Evolutionary conservation across 2,797 vertebrate species (phyloP), one percentile per base, ranked within the genome.

Genomic region (Oreortyx pictus): DNA sequence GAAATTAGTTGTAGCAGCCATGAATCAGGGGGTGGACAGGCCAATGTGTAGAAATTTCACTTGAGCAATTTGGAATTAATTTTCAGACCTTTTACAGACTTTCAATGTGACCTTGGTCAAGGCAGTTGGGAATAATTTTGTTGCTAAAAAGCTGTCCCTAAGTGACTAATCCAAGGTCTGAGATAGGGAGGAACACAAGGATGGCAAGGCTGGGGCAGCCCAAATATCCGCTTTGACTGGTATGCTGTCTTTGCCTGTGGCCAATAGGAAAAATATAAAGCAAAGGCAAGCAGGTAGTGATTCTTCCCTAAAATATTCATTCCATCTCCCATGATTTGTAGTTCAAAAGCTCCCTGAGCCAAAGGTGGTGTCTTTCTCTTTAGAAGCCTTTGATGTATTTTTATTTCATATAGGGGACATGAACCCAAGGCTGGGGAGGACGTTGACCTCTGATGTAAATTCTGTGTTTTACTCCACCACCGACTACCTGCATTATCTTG

Each of bases 1-100:
- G 47, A 94, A 96, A 94, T 49, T 52, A 88, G 43, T 61, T 88
- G 64, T 31, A 82, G 31, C 41, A 89, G 27, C 31, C 74, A 75
- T 93, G 85, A 95, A 94, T 89, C 85, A 93, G 60, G 12, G n/a
- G n/a, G 6, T 79, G 67, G 81, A 86, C 47, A 76, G 50, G 80
- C 57, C 64, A 82, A 67, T 20, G 52, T 50, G 52, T n/a, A 74
- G 67, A 76, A 88, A 83, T 84, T 93, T 84, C 74, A 57, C 52
- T 73, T 54, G 44, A 84, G 60, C 46, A 82, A 86, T 85, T 88
- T 44, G 6, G 33, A 92, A 82, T 73, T 82, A 82, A 79, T 86
- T 84, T 73, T 82, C 47, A 84, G 41, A 50, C 31, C 29, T 66
- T 88, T 66, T 61, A 59, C 16, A 65, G 52, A 46, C 29, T 86